phyloP scores from a whole-genome alignment of 2,113 vertebrate genomes.

The Chascanopsetta lugubris region DNA sequence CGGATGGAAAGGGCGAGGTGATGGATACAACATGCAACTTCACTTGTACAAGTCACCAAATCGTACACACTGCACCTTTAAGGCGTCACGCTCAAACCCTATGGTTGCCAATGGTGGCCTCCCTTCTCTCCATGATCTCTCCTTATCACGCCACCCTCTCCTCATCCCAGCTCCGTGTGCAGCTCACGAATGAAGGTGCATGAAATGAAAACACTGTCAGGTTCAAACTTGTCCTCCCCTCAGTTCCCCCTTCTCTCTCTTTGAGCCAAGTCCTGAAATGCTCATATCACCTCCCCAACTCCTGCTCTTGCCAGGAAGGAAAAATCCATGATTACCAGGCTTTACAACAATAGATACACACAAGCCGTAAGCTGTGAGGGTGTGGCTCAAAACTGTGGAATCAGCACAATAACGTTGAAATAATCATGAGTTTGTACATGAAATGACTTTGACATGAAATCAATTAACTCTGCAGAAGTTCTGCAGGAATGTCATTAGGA shows the following conservation, averaged over 20 bases:
- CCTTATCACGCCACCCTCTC: background rate
- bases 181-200: background rate
- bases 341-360: background rate
- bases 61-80: no score
- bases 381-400: background rate
- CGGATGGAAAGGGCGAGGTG: no score
- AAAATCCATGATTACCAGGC: slow-evolving; percentile 59
- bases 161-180: background rate
- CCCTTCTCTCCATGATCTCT: background rate
- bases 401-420: no score
- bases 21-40: no score
- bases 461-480: no score
- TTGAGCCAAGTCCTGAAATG: slow-evolving; percentile 43
- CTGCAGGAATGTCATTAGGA: no score
- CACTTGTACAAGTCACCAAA: no score
- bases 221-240: slow-evolving; percentile 57
- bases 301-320: slow-evolving; percentile 54
- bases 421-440: no score
- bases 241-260: background rate
- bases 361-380: no score
- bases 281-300: background rate
- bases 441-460: no score
- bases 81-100: no score
- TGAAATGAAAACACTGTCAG: slow-evolving; percentile 30
- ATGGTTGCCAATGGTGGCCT: background rate